Percentiles rank a stretch among this genome's conserved stretches.
phyloP scores from a whole-genome alignment of 2,888 invertebrate genomes.

The Tenthredo scrophulariae region DNA sequence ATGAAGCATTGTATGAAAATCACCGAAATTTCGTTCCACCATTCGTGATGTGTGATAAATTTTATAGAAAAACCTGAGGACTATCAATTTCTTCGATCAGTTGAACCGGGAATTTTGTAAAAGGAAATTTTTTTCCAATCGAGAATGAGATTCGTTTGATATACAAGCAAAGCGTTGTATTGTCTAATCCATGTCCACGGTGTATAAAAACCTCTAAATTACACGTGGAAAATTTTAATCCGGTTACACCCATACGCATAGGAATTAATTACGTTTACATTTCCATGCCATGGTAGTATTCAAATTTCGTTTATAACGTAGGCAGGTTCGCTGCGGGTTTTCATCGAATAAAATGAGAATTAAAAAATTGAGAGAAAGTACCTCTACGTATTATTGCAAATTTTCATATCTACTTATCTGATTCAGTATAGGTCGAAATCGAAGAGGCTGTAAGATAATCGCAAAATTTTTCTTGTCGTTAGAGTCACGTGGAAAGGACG shows the following conservation, averaged over 20 bases:
- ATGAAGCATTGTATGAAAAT: not conserved
- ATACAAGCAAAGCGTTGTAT: not conserved
- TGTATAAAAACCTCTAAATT: slow-evolving; percentile 1
- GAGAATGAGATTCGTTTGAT: not conserved
- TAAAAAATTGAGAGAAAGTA: not conserved
- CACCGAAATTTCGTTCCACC: not conserved
- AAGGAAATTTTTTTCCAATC: not conserved
- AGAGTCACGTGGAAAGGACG: slow-evolving; percentile 8
- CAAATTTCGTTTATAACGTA: slow-evolving; percentile 23
- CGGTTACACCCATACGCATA: not conserved
- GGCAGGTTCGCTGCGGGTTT: not conserved
- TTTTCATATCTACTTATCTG: not conserved
- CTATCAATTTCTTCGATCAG: not conserved
- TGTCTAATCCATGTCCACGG: not conserved
- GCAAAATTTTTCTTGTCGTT: not conserved
- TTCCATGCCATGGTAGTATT: not conserved
- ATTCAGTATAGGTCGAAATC: not conserved
- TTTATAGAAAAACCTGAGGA: not conserved
- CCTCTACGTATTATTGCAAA: not conserved
- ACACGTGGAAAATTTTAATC: slow-evolving; percentile 20
- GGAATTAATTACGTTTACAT: slow-evolving; percentile 25
- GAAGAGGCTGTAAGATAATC: slow-evolving; percentile 11
- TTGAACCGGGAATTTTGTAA: not conserved
- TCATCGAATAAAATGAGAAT: not conserved
- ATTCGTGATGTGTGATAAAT: not conserved